phyloP scores from a whole-genome alignment of 1,140 invertebrate genomes.

The Apis dorsata region DNA sequence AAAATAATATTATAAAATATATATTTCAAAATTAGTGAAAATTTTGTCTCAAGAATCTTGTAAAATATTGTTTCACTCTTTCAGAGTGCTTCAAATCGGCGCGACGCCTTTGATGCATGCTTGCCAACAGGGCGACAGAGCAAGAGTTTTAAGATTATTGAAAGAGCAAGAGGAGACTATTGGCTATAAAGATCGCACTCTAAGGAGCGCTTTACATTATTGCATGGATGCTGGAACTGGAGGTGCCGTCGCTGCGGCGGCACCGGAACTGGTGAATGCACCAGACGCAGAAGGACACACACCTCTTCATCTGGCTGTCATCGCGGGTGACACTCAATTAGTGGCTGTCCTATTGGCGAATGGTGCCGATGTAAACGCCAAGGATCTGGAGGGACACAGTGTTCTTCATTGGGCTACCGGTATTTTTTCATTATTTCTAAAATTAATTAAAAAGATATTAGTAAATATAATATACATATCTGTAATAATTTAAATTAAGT shows the following conservation, averaged over 20 bases:
- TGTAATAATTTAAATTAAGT: neutral
- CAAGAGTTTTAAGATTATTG: conserved; percentile 80
- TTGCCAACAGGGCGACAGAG: conserved; percentile 88
- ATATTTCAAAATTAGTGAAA: no score
- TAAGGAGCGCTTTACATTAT: conserved; percentile 95
- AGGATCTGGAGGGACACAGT: conserved; percentile 96
- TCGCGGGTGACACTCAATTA: conserved; percentile 92
- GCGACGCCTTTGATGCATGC: conserved; percentile 93
- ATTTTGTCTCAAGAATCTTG: neutral
- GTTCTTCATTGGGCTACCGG: conserved; percentile 99
- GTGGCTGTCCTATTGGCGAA: conserved; percentile 90
- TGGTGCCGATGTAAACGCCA: conserved; percentile 91
- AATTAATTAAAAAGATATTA: neutral
- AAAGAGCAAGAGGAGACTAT: conserved; percentile 78
- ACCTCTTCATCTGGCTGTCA: conserved; percentile 94
- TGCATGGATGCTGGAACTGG: conserved; percentile 90
- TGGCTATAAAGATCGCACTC: conserved; percentile 86
- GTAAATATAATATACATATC: neutral
- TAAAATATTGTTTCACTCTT: conserved; percentile 7
- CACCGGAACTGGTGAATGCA: conserved; percentile 88
- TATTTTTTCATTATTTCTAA: conserved; percentile 75
- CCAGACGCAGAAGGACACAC: conserved; percentile 96
- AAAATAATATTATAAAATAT: no score
- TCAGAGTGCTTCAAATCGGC: conserved; percentile 78
- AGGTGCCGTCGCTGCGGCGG: conserved; percentile 87